phyloP scores from a whole-genome alignment of 1,140 invertebrate species.

The Phortica variegata region DNA sequence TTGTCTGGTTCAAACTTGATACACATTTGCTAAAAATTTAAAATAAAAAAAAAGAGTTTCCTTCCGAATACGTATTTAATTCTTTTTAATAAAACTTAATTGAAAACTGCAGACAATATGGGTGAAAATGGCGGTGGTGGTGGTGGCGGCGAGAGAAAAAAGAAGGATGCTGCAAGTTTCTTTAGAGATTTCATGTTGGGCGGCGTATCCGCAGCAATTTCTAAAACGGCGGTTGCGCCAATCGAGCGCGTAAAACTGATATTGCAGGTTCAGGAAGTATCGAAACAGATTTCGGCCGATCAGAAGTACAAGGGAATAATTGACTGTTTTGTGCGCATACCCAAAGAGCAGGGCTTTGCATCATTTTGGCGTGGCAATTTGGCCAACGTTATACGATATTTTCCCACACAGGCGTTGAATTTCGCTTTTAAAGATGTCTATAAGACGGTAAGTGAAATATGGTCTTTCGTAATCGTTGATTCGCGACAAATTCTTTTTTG shows the following conservation, averaged over 20 bases:
- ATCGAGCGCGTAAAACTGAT: conserved; percentile 92
- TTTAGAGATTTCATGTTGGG: conserved; percentile 82
- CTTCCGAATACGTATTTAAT: too few relatives aligned
- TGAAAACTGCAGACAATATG: conserved; percentile 16
- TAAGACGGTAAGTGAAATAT: conserved; percentile 63
- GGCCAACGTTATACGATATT: conserved; percentile 88
- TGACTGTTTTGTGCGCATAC: conserved; percentile 65
- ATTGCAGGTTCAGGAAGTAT: conserved; percentile 82
- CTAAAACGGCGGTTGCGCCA: conserved; percentile 86
- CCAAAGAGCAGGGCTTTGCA: conserved; percentile 76
- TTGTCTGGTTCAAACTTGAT: too few relatives aligned
- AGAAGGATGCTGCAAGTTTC: too few relatives aligned
- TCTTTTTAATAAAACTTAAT: background rate
- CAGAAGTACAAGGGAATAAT: conserved; percentile 75
- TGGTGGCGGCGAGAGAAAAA: conserved; percentile 15
- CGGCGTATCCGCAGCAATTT: conserved; percentile 83
- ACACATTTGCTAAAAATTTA: too few relatives aligned
- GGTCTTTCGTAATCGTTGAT: too few relatives aligned
- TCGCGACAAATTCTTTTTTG: background rate
- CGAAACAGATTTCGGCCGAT: conserved; percentile 75
- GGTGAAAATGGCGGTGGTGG: conserved; percentile 59
- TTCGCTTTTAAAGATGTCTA: conserved; percentile 93
- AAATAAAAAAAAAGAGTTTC: too few relatives aligned
- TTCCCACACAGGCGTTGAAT: conserved; percentile 94
- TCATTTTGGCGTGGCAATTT: conserved; percentile 93